A percentile compares a stretch with the other conserved stretches of the same genome.
These are phyloP conservation scores for Andrena marginata DNA, from an alignment of 2,888 invertebrate species.

Conservation along the genomic window DNA sequence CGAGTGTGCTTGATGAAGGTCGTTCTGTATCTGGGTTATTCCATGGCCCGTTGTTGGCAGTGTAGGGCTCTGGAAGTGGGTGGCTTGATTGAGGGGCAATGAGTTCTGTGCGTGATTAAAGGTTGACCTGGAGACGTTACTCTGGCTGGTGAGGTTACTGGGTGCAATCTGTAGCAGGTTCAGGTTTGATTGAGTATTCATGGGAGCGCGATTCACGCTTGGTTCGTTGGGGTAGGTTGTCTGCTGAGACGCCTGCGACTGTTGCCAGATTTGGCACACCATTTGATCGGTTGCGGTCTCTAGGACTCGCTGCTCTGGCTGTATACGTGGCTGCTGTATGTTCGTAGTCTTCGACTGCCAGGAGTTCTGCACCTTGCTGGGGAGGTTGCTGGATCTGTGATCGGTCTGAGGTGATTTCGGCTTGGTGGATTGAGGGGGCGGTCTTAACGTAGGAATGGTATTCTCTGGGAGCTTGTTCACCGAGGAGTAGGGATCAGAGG, in stretches of 20 bases:
- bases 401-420: constrained; percentile 79
- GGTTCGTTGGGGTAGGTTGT: constrained; percentile 42
- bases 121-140: constrained; percentile 51
- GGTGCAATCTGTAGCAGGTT: constrained; percentile 69
- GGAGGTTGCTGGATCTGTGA: constrained; percentile 69
- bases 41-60: constrained; percentile 43
- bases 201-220: constrained; percentile 1
- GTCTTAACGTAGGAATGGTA: constrained; percentile 85
- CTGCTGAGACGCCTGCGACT: constrained; percentile 71
- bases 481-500: constrained; percentile 56
- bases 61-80: constrained; percentile 50
- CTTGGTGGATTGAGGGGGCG: constrained; percentile 84
- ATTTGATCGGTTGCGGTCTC: constrained; percentile 78
- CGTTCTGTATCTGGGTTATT: constrained; percentile 76
- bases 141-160: constrained; percentile 65
- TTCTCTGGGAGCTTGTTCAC: constrained; percentile 72
- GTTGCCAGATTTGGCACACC: constrained; percentile 82
- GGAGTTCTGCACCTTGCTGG: constrained; percentile 83
- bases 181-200: constrained; percentile 40
- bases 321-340: constrained; percentile 77
- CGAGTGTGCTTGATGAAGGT: constrained; percentile 66
- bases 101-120: constrained; percentile 65
- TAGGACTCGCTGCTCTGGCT: constrained; percentile 65
- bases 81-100: constrained; percentile 45
- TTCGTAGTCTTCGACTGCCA: constrained; percentile 79